Evolutionary conservation across 2,797 vertebrate species (phyloP), one percentile per base, ranked within the genome.

Genomic region (Falco columbarius): DNA sequence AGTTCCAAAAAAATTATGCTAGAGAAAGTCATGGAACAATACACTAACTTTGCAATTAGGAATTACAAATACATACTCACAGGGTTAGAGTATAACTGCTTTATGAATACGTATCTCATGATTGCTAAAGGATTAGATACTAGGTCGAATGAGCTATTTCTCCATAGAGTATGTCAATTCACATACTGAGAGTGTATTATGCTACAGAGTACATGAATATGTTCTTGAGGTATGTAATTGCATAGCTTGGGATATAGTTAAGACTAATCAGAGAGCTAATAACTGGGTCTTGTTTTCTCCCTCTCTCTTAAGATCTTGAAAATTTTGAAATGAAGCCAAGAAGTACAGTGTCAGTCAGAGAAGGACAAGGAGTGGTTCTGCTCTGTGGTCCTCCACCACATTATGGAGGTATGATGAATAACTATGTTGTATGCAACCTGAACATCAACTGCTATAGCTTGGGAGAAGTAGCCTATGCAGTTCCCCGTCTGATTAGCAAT

Each of bases 291-390:
- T 97, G 30, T 79, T 92, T 38, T 77, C 52, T 83, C 68, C 90
- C 87, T 70, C 67, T 68, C 46, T 72, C 59, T 59, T 67, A 96
- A 98, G 98, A 98, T 93, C 97, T 98, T 59, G 97, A 98, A 54
- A 96, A 97, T 21, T 98, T 98, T 56, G 96, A 98, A 95, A 77
- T 10, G 2, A 98, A 97, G 73, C 3, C 92, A 6, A 96, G 98
- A 58, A 98, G 96, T 51, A 87, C 95, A 0, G 97, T 98, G 61
- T 98, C 97, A 5, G 98, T 98, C 84, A 96, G 98, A 84, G 97
- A 98, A 97, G 98, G 98, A 34, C 98, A 98, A 97, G 98, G 98
- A 49, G 98, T 98, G 84, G 97, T 98, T 10, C 97, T 98, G 51
- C 97, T 98, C 70, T 98, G 98, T 36, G 97, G 97, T 10, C 92